phyloP scores from a whole-genome alignment of 2,888 invertebrate genomes.

The Smittia sp. region DNA sequence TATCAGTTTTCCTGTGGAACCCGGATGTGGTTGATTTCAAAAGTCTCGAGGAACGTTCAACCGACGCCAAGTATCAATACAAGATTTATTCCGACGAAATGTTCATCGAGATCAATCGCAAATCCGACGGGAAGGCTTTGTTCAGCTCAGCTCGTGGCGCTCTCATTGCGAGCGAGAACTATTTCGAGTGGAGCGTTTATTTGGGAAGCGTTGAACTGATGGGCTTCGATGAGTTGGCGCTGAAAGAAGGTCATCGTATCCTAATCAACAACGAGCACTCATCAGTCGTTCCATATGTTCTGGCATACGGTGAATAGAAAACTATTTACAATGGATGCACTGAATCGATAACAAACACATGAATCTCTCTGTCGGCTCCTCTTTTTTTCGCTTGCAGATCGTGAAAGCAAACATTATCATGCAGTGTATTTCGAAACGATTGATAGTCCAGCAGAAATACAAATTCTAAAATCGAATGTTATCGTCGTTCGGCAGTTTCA shows the following conservation, averaged over 20 bases:
- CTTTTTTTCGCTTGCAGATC: conserved; percentile 15
- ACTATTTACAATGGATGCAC: not conserved
- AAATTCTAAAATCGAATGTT: conserved; percentile 36
- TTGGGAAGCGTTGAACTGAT: conserved; percentile 9
- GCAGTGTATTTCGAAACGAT: conserved; percentile 33
- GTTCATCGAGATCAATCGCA: conserved; percentile 34
- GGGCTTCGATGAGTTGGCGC: conserved; percentile 35
- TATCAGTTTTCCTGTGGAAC: conserved; percentile 26
- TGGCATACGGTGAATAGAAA: conserved; percentile 30
- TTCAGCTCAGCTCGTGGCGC: conserved; percentile 40
- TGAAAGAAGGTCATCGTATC: conserved; percentile 29
- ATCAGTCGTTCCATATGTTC: conserved; percentile 36
- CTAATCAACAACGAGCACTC: conserved; percentile 36
- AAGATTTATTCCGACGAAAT: conserved; percentile 28
- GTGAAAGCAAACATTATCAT: conserved; percentile 30
- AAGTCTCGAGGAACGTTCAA: not conserved
- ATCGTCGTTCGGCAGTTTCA: conserved; percentile 29
- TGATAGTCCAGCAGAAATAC: conserved; percentile 34
- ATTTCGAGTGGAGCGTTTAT: conserved; percentile 41
- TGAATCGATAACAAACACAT: not conserved
- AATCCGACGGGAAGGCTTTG: conserved; percentile 19
- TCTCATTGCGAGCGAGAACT: conserved; percentile 39
- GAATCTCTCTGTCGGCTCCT: not conserved
- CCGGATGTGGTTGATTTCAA: not conserved
- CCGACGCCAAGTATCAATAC: conserved; percentile 20